A percentile compares a stretch with the other conserved stretches of the same genome.
These are phyloP conservation scores for Meandrusa payeni DNA, from an alignment of 2,888 invertebrate genomes.

Conservation along the genomic window DNA sequence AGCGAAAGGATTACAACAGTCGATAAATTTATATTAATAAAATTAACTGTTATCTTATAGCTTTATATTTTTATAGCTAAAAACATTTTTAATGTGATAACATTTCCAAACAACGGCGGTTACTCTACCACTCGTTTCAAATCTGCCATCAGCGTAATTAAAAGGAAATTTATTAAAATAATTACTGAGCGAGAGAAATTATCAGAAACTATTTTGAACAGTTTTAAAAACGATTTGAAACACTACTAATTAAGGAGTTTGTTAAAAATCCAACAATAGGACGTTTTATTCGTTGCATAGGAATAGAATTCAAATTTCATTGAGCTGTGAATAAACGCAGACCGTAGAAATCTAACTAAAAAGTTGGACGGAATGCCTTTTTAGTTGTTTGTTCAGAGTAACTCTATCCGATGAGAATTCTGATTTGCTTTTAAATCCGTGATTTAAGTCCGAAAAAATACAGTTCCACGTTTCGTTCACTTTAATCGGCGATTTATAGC, in stretches of 20 bases:
- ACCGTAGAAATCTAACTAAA: constrained; percentile 59
- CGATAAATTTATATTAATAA: no score
- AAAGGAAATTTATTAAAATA: no score
- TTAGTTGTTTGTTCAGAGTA: constrained; percentile 49
- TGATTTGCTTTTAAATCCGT: constrained; percentile 45
- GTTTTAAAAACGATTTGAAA: no score
- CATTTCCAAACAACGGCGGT: no score
- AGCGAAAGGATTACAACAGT: no score
- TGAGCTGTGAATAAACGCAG: constrained; percentile 53
- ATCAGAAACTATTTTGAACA: no score
- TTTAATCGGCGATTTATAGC: constrained; percentile 18
- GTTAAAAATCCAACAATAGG: constrained; percentile 38
- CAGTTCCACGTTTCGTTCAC: constrained; percentile 29
- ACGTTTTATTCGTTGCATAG: constrained; percentile 52
- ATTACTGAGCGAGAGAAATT: no score
- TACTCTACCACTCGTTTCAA: no score
- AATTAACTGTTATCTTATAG: no score
- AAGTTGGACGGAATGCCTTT: constrained; percentile 59
- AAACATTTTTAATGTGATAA: background rate
- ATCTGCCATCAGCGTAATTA: no score
- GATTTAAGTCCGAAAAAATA: constrained; percentile 36
- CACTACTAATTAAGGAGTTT: constrained; percentile 29
- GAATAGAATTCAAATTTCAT: constrained; percentile 60
- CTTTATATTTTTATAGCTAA: no score
- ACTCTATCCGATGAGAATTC: constrained; percentile 44